A percentile compares a stretch with the other conserved stretches of the same genome.
phyloP scores from a whole-genome alignment of 2,113 vertebrate genomes.

The Pungitius pungitius region DNA sequence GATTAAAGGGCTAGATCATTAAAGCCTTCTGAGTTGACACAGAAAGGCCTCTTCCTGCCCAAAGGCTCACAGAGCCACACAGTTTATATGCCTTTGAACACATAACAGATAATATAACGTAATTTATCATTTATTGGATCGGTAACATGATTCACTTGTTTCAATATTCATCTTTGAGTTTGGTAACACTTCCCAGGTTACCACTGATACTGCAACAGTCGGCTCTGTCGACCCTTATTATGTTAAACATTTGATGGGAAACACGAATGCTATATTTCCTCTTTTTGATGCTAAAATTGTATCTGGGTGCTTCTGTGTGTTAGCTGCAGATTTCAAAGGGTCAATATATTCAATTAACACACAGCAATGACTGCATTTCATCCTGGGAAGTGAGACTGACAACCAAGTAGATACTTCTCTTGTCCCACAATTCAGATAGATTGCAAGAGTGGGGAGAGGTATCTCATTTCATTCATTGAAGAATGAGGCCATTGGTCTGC shows the following conservation, averaged over 20 bases:
- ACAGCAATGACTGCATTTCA: slow-evolving; percentile 4
- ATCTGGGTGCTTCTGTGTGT: background rate
- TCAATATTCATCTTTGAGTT: background rate
- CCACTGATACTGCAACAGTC: background rate
- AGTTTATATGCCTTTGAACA: background rate
- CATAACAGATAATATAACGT: too few species aligned
- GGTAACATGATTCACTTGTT: too few species aligned
- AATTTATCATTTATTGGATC: too few species aligned
- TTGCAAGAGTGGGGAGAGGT: background rate
- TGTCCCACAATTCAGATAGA: slow-evolving; percentile 22
- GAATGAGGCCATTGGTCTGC: slow-evolving; percentile 32
- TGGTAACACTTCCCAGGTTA: background rate
- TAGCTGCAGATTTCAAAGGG: background rate
- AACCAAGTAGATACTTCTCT: slow-evolving; percentile 10
- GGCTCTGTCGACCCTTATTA: background rate
- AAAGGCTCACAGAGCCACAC: background rate
- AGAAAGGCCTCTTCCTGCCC: background rate
- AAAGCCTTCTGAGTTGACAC: background rate
- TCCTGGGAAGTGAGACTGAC: slow-evolving; percentile 15
- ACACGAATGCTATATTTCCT: background rate
- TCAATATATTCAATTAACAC: slow-evolving; percentile 1
- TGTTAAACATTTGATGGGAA: background rate
- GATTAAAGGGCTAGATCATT: background rate
- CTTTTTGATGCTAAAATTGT: background rate
- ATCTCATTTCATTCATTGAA: slow-evolving; percentile 12